A percentile compares a stretch with the other conserved stretches of the same genome.
Conservation (phyloP, 2,888 invertebrate genomes). For the Drosophila kanekoi region DNA sequence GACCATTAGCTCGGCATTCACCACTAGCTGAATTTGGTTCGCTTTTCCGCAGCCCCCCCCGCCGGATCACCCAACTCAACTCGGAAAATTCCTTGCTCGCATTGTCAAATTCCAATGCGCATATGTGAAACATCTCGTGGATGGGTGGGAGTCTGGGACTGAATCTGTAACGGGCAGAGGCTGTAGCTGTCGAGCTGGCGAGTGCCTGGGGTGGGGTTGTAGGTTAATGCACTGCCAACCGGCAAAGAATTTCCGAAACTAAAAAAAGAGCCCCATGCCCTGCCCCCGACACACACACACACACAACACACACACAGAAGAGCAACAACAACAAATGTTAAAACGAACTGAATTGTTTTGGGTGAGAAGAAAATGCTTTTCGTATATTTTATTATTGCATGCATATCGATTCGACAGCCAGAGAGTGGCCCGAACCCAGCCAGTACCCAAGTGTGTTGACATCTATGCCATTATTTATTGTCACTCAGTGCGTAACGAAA, state of each 20-base stretch:
- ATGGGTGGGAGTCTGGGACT: slow-evolving; percentile 4
- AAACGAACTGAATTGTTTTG: slow-evolving; percentile 43
- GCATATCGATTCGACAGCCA: slow-evolving; percentile 47
- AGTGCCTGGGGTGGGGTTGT: slow-evolving; percentile 21
- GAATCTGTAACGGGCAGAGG: slow-evolving; percentile 16
- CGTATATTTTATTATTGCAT: slow-evolving; percentile 54
- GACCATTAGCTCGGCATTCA: slow-evolving; percentile 20
- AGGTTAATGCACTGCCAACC: slow-evolving; percentile 58
- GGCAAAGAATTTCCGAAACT: slow-evolving; percentile 41
- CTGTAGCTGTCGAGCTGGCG: too few relatives aligned
- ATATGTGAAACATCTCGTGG: slow-evolving; percentile 49
- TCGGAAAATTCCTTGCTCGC: slow-evolving; percentile 30
- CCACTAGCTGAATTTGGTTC: slow-evolving; percentile 12
- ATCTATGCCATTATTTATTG: slow-evolving; percentile 59
- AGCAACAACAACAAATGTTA: slow-evolving; percentile 7
- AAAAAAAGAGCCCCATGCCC: slow-evolving; percentile 10
- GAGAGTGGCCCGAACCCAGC: not conserved
- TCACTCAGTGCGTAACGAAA: slow-evolving; percentile 47
- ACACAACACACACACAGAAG: slow-evolving; percentile 3
- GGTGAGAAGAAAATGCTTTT: slow-evolving; percentile 42
- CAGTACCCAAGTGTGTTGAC: slow-evolving; percentile 32
- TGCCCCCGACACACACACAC: not conserved
- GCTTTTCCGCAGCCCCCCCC: not conserved
- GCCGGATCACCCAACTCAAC: not conserved
- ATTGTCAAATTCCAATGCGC: slow-evolving; percentile 50